These are phyloP conservation scores for Therioaphis trifolii DNA, from an alignment of 2,888 invertebrate genomes.

Conservation along the genomic window DNA sequence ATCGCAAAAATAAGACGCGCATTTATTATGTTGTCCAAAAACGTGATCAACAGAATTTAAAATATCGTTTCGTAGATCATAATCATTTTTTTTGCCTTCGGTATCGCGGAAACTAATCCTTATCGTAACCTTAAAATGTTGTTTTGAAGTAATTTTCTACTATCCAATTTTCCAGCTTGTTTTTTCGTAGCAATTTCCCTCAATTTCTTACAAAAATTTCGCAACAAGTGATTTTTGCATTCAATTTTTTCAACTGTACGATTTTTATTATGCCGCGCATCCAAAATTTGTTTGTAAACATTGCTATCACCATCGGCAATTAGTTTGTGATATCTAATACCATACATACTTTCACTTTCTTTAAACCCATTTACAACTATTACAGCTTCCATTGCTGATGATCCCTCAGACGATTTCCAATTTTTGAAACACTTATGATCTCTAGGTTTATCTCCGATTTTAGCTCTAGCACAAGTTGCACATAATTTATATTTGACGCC, in stretches of 20 bases:
- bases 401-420: no score
- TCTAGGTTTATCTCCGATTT: background rate
- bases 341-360: background rate
- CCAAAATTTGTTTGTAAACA: background rate
- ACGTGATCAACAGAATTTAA: background rate
- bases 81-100: conserved; percentile 5
- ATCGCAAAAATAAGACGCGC: background rate
- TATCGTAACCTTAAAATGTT: no score
- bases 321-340: background rate
- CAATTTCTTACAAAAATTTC: no score
- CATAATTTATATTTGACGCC: background rate
- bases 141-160: no score
- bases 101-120: no score
- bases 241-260: background rate
- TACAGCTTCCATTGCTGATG: conserved; percentile 1
- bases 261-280: background rate
- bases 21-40: conserved; percentile 3
- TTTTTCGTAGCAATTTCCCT: no score
- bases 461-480: background rate
- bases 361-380: no score
- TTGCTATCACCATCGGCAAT: background rate
- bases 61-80: background rate
- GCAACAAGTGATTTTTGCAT: no score
- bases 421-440: background rate
- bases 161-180: no score